Conservation (phyloP, 2,113 vertebrate species). For the Amazona guildingii region DNA sequence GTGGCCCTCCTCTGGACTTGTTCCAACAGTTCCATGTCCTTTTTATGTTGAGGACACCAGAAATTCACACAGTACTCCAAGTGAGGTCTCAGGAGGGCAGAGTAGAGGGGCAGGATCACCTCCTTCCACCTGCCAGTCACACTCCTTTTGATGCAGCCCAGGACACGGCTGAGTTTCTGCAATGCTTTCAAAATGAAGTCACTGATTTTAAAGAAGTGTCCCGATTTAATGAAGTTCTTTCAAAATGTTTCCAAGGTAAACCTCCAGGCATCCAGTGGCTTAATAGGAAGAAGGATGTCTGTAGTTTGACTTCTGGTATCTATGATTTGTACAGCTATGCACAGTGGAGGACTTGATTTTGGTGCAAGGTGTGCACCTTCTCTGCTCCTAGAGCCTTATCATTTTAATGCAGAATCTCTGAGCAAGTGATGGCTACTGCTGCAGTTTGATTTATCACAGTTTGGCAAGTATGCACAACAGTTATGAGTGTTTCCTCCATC, state of each 20-base stretch:
- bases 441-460: background rate
- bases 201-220: background rate
- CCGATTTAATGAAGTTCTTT: background rate
- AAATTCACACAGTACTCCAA: background rate
- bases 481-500: fast-evolving
- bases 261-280: background rate
- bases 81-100: background rate
- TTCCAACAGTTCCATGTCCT: too few species aligned
- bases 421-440: background rate
- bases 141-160: background rate
- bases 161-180: background rate
- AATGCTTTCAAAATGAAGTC: background rate
- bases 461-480: background rate
- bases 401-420: background rate
- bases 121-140: background rate
- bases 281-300: background rate
- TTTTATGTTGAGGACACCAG: background rate
- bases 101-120: background rate
- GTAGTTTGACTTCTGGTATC: background rate
- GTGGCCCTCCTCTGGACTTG: too few species aligned
- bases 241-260: background rate
- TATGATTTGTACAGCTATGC: background rate
- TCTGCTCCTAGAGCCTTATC: background rate
- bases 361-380: background rate
- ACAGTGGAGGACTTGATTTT: fast-evolving